phyloP scores from a whole-genome alignment of 2,888 invertebrate species.

The Perizoma flavofasciatum region DNA sequence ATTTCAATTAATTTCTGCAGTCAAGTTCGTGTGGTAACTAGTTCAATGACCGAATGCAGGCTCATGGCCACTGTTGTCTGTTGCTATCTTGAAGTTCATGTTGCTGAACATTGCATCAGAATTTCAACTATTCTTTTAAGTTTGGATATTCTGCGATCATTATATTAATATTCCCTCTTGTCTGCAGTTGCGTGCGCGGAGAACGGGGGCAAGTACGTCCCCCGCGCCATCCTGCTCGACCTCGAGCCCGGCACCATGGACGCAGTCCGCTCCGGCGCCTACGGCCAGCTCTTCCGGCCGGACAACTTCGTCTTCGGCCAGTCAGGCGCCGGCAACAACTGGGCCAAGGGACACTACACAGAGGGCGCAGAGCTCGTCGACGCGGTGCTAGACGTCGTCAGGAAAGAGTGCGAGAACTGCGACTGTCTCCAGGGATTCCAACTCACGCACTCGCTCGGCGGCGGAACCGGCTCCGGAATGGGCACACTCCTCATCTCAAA shows the following conservation, averaged over 20 bases:
- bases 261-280: constrained; percentile 92
- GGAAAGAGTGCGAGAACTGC: constrained; percentile 95
- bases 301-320: constrained; percentile 98
- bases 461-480: constrained; percentile 81
- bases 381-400: constrained; percentile 92
- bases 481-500: constrained; percentile 92
- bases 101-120: constrained; percentile 21
- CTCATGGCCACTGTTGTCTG: constrained; percentile 24
- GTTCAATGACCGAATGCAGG: constrained; percentile 27
- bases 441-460: constrained; percentile 89
- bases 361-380: constrained; percentile 94
- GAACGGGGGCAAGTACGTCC: constrained; percentile 96
- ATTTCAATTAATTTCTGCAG: constrained; percentile 14
- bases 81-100: constrained; percentile 20
- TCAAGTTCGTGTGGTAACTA: constrained; percentile 33
- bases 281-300: constrained; percentile 95
- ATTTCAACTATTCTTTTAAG: constrained; percentile 7
- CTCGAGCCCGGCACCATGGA: constrained; percentile 99
- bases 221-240: constrained; percentile 96
- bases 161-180: constrained; percentile 7
- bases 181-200: constrained; percentile 93
- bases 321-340: constrained; percentile 92
- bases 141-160: too few relatives aligned
- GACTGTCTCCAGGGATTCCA: constrained; percentile 96
- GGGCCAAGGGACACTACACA: constrained; percentile 96